Conservation (phyloP, 2,888 invertebrate species). For the Apodemia hepburni region DNA sequence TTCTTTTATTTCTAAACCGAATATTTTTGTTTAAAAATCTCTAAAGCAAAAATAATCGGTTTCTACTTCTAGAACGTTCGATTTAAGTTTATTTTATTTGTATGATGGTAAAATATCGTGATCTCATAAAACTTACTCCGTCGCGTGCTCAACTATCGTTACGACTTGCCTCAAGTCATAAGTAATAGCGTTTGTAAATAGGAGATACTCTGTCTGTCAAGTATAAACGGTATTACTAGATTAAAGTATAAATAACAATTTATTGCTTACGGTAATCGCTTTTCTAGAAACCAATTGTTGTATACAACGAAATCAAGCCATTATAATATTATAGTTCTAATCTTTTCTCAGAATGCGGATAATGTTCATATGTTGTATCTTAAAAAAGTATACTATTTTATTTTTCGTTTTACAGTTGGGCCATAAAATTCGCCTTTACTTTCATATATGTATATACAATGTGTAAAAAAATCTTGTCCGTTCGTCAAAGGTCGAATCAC, state of each 20-base stretch:
- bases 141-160: slow-evolving; percentile 54
- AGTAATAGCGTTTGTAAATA: slow-evolving; percentile 21
- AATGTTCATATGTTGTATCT: no score
- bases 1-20: no score
- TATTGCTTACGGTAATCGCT: not conserved
- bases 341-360: not conserved
- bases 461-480: no score
- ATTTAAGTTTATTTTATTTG: slow-evolving; percentile 26
- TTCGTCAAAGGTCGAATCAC: no score
- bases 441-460: no score
- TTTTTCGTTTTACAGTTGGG: no score
- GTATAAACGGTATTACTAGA: not conserved
- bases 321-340: not conserved
- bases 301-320: not conserved
- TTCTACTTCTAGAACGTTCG: slow-evolving; percentile 17
- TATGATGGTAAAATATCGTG: slow-evolving; percentile 39
- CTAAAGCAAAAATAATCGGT: not conserved
- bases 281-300: slow-evolving; percentile 1
- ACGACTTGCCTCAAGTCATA: slow-evolving; percentile 31
- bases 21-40: no score
- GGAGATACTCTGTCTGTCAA: not conserved
- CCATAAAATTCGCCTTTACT: no score
- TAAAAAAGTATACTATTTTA: no score
- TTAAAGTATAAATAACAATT: slow-evolving; percentile 16
- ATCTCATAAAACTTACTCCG: slow-evolving; percentile 49